These are phyloP conservation scores for Piezodorus guildinii DNA, from an alignment of 1,140 invertebrate genomes.

Conservation along the genomic window DNA sequence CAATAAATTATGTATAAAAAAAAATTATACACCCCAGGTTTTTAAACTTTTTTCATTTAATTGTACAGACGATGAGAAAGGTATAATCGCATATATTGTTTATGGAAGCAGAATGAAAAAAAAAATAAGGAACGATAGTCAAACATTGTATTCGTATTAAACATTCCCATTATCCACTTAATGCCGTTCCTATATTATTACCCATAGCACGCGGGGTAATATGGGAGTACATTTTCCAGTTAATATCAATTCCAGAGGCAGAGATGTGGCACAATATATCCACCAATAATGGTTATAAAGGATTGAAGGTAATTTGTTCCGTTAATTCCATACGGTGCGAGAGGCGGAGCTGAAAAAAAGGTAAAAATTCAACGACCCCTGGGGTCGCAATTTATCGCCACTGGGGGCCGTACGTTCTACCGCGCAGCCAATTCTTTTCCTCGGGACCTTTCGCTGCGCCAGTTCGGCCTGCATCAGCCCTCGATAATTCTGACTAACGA, in stretches of 20 bases:
- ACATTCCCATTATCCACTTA: too few species aligned
- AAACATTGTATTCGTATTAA: too few species aligned
- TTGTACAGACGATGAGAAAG: too few species aligned
- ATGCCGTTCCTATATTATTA: too few species aligned
- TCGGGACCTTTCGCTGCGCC: background rate
- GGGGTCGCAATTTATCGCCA: background rate
- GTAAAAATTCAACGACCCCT: background rate
- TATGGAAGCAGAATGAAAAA: too few species aligned
- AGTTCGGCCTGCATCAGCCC: background rate
- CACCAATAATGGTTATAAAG: conserved; percentile 5
- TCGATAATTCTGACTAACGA: conserved; percentile 6
- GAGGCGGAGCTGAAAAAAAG: background rate
- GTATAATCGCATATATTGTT: too few species aligned
- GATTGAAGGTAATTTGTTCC: conserved; percentile 8
- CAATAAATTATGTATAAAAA: too few species aligned
- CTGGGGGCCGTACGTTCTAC: background rate
- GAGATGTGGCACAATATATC: background rate
- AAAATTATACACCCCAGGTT: too few species aligned
- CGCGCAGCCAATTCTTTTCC: background rate
- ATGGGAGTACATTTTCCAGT: background rate
- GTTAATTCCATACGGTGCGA: background rate
- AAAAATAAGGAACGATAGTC: too few species aligned
- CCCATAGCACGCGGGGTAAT: too few species aligned
- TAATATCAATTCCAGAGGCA: background rate
- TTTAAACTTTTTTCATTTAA: too few species aligned